Conservation (phyloP, 2,113 vertebrate species). For the Coturnix japonica region DNA sequence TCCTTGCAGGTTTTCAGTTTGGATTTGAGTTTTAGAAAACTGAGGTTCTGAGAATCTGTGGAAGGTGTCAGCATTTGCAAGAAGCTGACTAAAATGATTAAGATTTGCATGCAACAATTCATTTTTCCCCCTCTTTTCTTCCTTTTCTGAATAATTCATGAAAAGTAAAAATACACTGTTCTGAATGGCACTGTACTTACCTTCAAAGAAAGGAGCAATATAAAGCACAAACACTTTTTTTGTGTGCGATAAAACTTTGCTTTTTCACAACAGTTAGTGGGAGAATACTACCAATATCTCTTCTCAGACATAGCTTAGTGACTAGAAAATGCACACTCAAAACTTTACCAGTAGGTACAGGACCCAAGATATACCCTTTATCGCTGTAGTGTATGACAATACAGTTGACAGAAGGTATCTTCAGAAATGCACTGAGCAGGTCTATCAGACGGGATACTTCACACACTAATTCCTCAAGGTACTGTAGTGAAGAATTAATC, state of each 20-base stretch:
- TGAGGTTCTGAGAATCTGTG: neutral
- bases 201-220: neutral
- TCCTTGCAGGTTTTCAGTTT: neutral
- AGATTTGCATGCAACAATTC: neutral
- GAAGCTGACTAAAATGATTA: neutral
- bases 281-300: neutral
- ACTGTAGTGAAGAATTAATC: conserved; percentile 31
- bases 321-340: neutral
- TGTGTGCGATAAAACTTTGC: neutral
- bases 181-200: neutral
- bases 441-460: conserved; percentile 26
- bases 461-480: conserved; percentile 35
- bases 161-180: neutral
- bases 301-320: conserved; percentile 23
- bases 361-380: neutral
- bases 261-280: neutral
- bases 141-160: neutral
- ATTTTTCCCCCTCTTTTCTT: neutral
- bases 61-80: neutral
- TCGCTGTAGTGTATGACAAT: neutral
- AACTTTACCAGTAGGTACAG: neutral
- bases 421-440: conserved; percentile 33
- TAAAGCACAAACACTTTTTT: neutral
- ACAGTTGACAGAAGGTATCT: conserved; percentile 9
- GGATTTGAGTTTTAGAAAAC: neutral